Evolutionary conservation across 1,140 invertebrate species (phyloP).

Genomic region (Thaumatotibia leucotreta): DNA sequence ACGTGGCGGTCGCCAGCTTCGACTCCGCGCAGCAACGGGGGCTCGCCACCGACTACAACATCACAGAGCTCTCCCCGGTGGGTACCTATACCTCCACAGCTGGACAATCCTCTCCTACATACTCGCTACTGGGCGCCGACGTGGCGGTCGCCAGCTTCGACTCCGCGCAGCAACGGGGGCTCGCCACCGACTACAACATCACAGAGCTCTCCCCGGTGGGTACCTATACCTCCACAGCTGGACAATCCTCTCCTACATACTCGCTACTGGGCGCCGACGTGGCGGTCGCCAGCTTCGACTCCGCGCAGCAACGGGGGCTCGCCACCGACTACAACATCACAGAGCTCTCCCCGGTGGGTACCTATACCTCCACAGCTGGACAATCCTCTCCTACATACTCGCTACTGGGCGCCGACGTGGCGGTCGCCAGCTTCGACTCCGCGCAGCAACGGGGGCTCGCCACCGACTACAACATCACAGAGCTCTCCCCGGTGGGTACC

Average conservation of each 20-base stretch:
- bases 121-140: slow-evolving; percentile 91
- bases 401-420: no score
- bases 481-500: no score
- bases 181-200: slow-evolving; percentile 90
- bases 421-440: no score
- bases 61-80: slow-evolving; percentile 89
- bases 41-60: slow-evolving; percentile 89
- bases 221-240: no score
- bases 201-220: slow-evolving; percentile 88
- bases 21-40: slow-evolving; percentile 80
- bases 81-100: no score
- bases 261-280: slow-evolving; percentile 92
- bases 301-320: slow-evolving; percentile 81
- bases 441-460: no score
- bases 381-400: no score
- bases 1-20: slow-evolving; percentile 88
- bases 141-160: slow-evolving; percentile 87
- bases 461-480: no score
- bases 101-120: no score
- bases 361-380: no score
- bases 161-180: slow-evolving; percentile 78
- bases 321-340: slow-evolving; percentile 92
- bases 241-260: no score
- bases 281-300: slow-evolving; percentile 85
- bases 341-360: slow-evolving; percentile 85